Base-by-base conservation (phyloP, 1,140 invertebrate species). In the Diorhabda elongata region DNA sequence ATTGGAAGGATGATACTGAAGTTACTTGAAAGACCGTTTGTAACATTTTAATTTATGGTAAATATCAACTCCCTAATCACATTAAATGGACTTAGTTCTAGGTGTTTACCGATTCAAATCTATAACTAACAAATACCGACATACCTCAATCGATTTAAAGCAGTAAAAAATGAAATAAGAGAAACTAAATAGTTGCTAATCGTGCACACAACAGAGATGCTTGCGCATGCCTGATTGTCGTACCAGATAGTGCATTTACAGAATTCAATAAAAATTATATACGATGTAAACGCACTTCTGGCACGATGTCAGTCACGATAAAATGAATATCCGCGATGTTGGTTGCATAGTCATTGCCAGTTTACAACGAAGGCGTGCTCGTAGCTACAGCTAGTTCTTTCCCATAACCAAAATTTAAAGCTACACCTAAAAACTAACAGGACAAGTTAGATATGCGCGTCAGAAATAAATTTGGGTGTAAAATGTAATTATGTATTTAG, bases 211-310 rank as follows among this genome's bases (percentile, higher is more conserved):
- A 52, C 47, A 61, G 11, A n/a, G 68, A 42, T 7, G 74, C 73
- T 76, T 77, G 83, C 81, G 83, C 85, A 82, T 82, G 81, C 82
- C 85, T 86, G 87, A 88, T 90, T 96, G 93, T 94, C 94, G 95
- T 97, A 97, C 95, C 95, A 97, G 95, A 97, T 95, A 95, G 95
- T 97, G 95, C 95, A 97, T 97, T 97, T 97, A 97, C 95, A 97
- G 88, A 88, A 87, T 88, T 90, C 86, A 87, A 52, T 87, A 83
- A 81, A 82, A 77, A 83, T 82, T 81, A 77, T 75, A 81, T 81
- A 81, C 85, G 88, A 88, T 96, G 93, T 92, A 96, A 96, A 96
- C 91, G 91, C 94, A 94, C 91, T 89, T 90, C 94, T 96, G 94
- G 92, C 91, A 96, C 92, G 93, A 88, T 91, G 89, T 89, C 73